These are phyloP conservation scores for Garra rufa DNA, from an alignment of 2,113 vertebrate genomes.

Conservation along the genomic window DNA sequence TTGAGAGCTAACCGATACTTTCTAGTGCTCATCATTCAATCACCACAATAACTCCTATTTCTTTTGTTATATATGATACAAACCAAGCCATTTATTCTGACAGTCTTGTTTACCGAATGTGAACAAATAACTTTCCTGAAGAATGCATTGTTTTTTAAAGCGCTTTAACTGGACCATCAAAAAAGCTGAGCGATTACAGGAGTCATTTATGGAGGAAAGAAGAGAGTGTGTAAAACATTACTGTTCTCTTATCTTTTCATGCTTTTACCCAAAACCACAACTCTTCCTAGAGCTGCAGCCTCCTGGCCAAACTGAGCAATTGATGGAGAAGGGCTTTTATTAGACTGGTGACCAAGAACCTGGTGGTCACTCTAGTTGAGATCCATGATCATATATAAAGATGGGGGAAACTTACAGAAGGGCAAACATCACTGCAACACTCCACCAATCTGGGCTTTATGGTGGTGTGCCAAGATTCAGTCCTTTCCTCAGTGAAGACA, in stretches of 20 bases:
- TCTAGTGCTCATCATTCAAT: background rate
- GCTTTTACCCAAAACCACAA: background rate
- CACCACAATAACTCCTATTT: background rate
- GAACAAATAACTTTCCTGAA: background rate
- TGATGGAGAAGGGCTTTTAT: too few species aligned
- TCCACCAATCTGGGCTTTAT: too few species aligned
- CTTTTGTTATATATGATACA: background rate
- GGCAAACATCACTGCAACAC: too few species aligned
- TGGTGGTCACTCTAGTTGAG: too few species aligned
- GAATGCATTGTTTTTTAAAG: constrained; percentile 11
- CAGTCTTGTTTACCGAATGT: background rate
- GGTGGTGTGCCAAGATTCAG: too few species aligned
- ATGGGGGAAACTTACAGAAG: too few species aligned
- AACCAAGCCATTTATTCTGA: background rate
- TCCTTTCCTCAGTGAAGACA: too few species aligned
- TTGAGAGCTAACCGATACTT: background rate
- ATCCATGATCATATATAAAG: too few species aligned
- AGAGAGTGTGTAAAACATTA: background rate
- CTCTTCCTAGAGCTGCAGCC: too few species aligned
- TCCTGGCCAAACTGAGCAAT: too few species aligned
- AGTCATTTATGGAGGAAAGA: background rate
- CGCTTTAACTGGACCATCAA: constrained; percentile 13
- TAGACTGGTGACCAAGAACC: too few species aligned
- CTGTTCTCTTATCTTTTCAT: background rate
- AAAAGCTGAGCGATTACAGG: background rate